Conservation (phyloP, 1,140 invertebrate genomes). For the Anthonomus grandis region DNA sequence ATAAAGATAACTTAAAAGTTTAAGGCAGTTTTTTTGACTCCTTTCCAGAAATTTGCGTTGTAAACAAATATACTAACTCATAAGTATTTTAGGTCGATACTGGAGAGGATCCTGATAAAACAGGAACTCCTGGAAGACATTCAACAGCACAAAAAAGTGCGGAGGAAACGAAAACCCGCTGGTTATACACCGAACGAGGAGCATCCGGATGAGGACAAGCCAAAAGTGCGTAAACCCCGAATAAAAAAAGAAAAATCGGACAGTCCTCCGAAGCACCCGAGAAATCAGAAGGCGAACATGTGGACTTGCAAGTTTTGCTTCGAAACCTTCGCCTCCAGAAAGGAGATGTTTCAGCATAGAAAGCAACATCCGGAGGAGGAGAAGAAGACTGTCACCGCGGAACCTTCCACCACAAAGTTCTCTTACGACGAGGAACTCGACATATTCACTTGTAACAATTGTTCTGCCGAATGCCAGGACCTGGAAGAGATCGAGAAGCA, state of each 20-base stretch:
- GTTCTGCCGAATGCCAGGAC: conserved; percentile 31
- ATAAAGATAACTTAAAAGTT: too few species aligned
- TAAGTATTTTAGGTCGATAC: background rate
- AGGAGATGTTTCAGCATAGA: conserved; percentile 31
- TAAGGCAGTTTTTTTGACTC: too few species aligned
- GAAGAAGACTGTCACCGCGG: background rate
- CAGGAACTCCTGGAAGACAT: background rate
- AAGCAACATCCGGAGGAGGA: conserved; percentile 24
- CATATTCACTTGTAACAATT: conserved; percentile 36
- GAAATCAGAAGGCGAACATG: conserved; percentile 31
- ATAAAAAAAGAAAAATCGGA: conserved; percentile 19
- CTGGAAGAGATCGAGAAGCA: conserved; percentile 39
- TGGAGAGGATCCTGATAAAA: background rate
- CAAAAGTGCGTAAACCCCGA: conserved; percentile 1
- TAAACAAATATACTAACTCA: too few species aligned
- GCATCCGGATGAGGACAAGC: background rate
- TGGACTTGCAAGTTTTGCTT: conserved; percentile 39
- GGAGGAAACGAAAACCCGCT: too few species aligned
- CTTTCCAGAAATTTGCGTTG: too few species aligned
- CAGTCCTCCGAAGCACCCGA: conserved; percentile 19
- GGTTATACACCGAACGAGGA: too few species aligned
- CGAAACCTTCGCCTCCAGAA: conserved; percentile 29
- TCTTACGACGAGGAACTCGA: conserved; percentile 31
- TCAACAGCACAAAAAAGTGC: too few species aligned
- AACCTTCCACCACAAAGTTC: conserved; percentile 24